Evolutionary conservation across 2,113 vertebrate species (phyloP).

Genomic region (Odocoileus hemionus): DNA sequence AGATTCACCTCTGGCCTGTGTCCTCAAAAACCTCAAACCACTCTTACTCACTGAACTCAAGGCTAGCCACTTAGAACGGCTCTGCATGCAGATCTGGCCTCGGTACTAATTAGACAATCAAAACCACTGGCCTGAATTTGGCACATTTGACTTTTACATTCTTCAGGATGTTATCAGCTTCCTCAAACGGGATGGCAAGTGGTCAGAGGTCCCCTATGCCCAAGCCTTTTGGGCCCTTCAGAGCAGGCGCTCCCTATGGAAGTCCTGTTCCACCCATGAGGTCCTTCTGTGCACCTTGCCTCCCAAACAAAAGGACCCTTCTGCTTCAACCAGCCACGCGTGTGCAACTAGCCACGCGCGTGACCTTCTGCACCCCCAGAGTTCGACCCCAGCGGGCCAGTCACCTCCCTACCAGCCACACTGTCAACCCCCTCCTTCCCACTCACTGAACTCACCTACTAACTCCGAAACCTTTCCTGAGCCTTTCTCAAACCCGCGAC

Average conservation of each 20-base stretch:
- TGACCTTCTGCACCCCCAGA: background rate
- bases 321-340: background rate
- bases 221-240: background rate
- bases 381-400: fast-evolving
- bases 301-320: background rate
- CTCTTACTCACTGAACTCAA: background rate
- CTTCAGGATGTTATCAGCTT: background rate
- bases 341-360: fast-evolving
- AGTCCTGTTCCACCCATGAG: background rate
- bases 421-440: background rate
- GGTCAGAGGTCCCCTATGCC: background rate
- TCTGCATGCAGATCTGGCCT: background rate
- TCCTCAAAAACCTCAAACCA: background rate
- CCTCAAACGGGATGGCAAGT: background rate
- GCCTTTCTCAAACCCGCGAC: background rate
- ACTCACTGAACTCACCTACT: background rate
- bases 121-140: background rate
- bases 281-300: background rate
- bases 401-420: background rate
- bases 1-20: background rate
- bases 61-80: background rate
- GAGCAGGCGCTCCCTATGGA: background rate
- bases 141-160: background rate
- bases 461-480: background rate
- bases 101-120: background rate